Evolutionary conservation across 2,797 vertebrate species (phyloP), one percentile per base, ranked within the genome.

Genomic region (Scarus forsteni): DNA sequence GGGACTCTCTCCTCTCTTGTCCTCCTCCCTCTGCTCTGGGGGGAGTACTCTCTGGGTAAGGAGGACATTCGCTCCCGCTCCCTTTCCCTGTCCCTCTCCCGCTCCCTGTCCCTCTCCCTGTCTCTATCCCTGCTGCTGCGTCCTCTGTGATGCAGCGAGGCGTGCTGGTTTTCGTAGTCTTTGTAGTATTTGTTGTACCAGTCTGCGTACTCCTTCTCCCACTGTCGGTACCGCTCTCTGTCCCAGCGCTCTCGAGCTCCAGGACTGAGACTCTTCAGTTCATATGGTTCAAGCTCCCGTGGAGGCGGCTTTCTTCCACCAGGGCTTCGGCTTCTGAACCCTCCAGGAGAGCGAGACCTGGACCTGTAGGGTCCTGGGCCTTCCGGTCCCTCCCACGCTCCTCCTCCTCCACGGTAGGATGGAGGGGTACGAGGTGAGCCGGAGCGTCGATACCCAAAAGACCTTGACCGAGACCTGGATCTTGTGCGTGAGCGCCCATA

Each of bases 181-280:
- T 98, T 98, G 83, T 96, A 96, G 63, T 97, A 98, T 75, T 97
- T 97, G 67, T 98, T 96, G 36, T 98, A 99, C 97, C 97, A 99
- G 59, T 99, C 97, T 36, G 96, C 83, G 10, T 98, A 99, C 59
- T 97, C 96, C 69, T 96, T 94, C 80, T 99, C 98, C 98, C 98
- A 99, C 66, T 99, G 95, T 59, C 97, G 92, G 73, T 96, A 98
- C 0, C 95, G 86, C 7, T 99, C 97, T 84, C 97, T 96, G 71
- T 99, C 97, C 83, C 94, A 98, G 0, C 95, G 95, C 51, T 99
- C 98, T 61, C 95, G 94, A 12, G 95, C 93, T 56, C 96, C 96
- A 3, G 97, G 94, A 36, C 90, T 94, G 0, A 56, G 63, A 54
- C 86, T 84, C 63, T 93, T 93, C 35, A 85, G 34, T 12, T 92